Percentiles rank a stretch among this genome's conserved stretches.
phyloP scores from a whole-genome alignment of 2,888 invertebrate genomes.

The Barypeithes pellucidus region DNA sequence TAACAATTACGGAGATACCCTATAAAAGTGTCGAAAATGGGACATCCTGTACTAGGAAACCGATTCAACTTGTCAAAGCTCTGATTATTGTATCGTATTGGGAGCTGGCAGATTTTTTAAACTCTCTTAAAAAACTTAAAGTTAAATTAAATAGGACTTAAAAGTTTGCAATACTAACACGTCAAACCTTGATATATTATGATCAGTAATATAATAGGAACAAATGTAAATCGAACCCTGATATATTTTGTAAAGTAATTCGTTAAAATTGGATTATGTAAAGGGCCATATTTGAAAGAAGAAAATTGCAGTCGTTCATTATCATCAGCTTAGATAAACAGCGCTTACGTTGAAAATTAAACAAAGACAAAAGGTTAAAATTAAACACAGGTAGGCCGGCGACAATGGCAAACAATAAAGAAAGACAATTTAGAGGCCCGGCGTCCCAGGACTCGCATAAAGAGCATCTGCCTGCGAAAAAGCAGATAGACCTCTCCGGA shows the following conservation, averaged over 20 bases:
- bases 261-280: background rate
- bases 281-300: background rate
- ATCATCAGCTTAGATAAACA: conserved; percentile 43
- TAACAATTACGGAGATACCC: no score
- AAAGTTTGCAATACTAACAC: no score
- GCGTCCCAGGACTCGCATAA: conserved; percentile 63
- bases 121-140: no score
- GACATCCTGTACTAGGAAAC: no score
- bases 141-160: no score
- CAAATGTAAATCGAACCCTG: no score
- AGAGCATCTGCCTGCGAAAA: conserved; percentile 72
- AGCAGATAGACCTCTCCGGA: conserved; percentile 71
- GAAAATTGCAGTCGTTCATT: conserved; percentile 34
- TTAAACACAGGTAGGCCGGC: conserved; percentile 53
- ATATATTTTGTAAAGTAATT: background rate
- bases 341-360: conserved; percentile 47
- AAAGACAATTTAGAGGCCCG: conserved; percentile 52
- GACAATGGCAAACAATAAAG: conserved; percentile 55
- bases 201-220: no score
- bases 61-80: no score
- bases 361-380: conserved; percentile 53
- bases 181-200: no score
- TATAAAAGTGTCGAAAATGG: no score
- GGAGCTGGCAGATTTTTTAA: no score
- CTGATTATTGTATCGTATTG: no score